Conservation (phyloP, 2,888 invertebrate genomes). For the Lissonota sp. region DNA sequence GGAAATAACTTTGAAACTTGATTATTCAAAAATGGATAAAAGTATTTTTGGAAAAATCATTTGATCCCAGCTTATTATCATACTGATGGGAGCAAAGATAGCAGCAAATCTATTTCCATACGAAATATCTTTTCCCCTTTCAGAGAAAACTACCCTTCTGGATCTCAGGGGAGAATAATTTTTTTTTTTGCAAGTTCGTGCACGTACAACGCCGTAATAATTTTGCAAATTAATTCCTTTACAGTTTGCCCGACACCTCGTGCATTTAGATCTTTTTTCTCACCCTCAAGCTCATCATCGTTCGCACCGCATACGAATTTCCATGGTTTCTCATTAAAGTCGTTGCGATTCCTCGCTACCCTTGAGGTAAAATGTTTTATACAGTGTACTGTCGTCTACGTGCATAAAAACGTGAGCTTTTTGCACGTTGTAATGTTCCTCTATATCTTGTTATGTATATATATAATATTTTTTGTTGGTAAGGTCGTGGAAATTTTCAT, state of each 20-base stretch:
- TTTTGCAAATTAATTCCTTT: conserved; percentile 49
- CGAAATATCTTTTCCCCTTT: too few species aligned
- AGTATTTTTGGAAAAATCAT: too few species aligned
- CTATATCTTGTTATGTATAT: not conserved
- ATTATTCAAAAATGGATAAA: too few species aligned
- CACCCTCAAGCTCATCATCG: not conserved
- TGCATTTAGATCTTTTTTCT: not conserved
- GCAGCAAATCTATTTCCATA: not conserved
- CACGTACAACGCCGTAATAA: conserved; percentile 35
- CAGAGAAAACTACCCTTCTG: not conserved
- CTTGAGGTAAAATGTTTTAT: conserved; percentile 28
- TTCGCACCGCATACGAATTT: not conserved
- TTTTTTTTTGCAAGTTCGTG: conserved; percentile 13
- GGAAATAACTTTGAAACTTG: too few species aligned
- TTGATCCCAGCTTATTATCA: too few species aligned
- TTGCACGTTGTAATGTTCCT: conserved; percentile 4
- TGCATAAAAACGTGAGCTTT: conserved; percentile 48
- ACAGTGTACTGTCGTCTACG: conserved; percentile 28
- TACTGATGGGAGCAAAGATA: too few species aligned
- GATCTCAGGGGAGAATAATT: not conserved
- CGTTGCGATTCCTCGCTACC: conserved; percentile 11
- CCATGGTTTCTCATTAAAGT: too few species aligned
- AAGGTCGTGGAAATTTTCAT: conserved; percentile 30
- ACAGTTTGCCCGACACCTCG: conserved; percentile 22
- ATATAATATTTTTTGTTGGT: conserved; percentile 8